Evolutionary conservation across 2,113 vertebrate genomes (phyloP), one percentile per base, ranked within the genome.

Genomic region (Heloderma charlesbogerti): DNA sequence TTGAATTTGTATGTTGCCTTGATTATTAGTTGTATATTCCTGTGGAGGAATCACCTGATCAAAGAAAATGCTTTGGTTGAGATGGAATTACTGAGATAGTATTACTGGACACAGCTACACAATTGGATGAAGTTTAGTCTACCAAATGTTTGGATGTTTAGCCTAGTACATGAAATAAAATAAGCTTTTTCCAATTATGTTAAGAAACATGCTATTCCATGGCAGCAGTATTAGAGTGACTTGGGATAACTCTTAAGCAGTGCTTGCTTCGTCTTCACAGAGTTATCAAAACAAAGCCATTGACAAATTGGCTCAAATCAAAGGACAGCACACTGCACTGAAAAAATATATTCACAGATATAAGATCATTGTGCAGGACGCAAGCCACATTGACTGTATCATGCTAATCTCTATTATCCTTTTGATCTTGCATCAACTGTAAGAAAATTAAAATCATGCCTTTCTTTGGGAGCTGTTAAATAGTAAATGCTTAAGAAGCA

Each of bases 381-480:
- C 66, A 0, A 43, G 48, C 15, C 1, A 89, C 69, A 16, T 84
- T 29, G 75, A 4, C 2, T 77, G 3, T 13, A 92, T 60, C 1
- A 22, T 5, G 84, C 34, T 51, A n/a, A 63, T 80, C 57, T 72
- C 86, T 92, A 75, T 81, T 89, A 88, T 54, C 80, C 5, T 85
- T 91, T 51, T 83, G 27, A 75, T 91, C 90, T 0, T 54, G 91
- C 34, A 89, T 63, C 40, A 60, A 90, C 92, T 45, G 77, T 74
- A 86, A 77, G n/a, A 79, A 74, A 85, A 86, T 74, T 74, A 54
- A 86, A 75, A 88, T 78, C 45, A 78, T 78, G 54, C 25, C 57
- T 34, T 16, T n/a, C 37, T 75, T 43, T 79, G 54, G 57, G 18
- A 88, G 27, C 57, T 79, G 40, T 45, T 88, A 66, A 37, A 74